Evolutionary conservation across 1,140 invertebrate species (phyloP).

Genomic region (Epicauta chinensis): DNA sequence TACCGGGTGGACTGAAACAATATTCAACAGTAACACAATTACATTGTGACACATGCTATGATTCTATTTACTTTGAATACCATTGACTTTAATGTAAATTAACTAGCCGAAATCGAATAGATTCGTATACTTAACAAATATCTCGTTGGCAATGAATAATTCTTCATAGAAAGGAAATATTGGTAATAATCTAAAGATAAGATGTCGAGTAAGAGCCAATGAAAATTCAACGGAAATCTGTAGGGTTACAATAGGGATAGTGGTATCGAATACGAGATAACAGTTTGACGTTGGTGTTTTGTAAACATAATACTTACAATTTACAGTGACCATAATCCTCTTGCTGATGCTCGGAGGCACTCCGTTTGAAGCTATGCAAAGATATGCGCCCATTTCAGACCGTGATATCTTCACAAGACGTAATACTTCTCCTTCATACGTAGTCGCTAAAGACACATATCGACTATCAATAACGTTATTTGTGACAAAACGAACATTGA

Average conservation of each 20-base stretch:
- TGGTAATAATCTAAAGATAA: not conserved
- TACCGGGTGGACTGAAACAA: constrained; percentile 70
- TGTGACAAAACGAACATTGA: constrained; percentile 16
- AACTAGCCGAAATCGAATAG: too few relatives aligned
- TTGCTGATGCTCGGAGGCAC: constrained; percentile 64
- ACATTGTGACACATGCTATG: constrained; percentile 8
- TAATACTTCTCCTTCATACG: constrained; percentile 69
- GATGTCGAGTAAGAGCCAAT: not conserved
- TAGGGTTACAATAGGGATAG: not conserved
- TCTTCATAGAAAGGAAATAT: too few relatives aligned
- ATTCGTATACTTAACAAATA: too few relatives aligned
- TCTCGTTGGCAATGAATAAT: too few relatives aligned
- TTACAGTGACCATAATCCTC: constrained; percentile 59
- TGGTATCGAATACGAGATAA: not conserved
- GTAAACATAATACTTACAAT: constrained; percentile 67
- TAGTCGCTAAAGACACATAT: constrained; percentile 50
- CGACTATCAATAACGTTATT: not conserved
- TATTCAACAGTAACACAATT: constrained; percentile 11
- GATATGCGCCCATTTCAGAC: constrained; percentile 72
- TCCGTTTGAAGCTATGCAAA: constrained; percentile 62
- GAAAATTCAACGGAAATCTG: not conserved
- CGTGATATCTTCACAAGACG: constrained; percentile 73
- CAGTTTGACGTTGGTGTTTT: too few relatives aligned
- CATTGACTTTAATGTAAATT: too few relatives aligned
- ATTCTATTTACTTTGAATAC: not conserved